Base-by-base conservation (phyloP, 2,888 invertebrate genomes). In the Eretmocerus hayati region DNA sequence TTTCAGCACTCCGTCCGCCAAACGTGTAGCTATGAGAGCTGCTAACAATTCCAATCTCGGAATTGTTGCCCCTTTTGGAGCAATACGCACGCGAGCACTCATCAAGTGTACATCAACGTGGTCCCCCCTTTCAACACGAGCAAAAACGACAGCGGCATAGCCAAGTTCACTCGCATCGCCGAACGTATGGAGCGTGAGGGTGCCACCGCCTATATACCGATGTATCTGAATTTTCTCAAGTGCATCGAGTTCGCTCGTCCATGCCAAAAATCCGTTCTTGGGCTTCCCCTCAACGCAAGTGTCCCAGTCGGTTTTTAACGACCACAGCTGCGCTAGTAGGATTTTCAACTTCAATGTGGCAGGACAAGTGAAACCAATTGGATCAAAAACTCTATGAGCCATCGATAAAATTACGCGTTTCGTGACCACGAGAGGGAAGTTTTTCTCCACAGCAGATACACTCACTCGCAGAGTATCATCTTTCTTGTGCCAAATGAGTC, bases 301-400 rank as follows among this genome's bases (percentile, higher is more conserved):
- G 23, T 51, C 48, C 52, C 48, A 48, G 6, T 41, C 40, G n/a
- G 40, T 20, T 11, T 47, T 47, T 6, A 11, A 5, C 9, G 20
- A 15, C 33, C 42, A 45, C 4, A 36, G 16, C 15, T 30, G 20
- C n/a, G 22, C 21, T 13, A 48, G 21, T 19, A 48, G 33, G 3
- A 44, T 2, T 35, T 41, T 40, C 26, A 42, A 43, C 13, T 20
- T 35, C 9, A 48, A 23, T 3, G 18, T 19, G 6, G 38, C 41
- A 2, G 42, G 48, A 5, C 26, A 13, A 3, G 21, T 32, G 11
- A 48, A 44, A 3, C 48, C 48, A 4, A 52, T 21, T 8, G 45
- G 42, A 26, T 48, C 45, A 26, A 38, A 50, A 16, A 50, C 5
- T 13, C 19, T 36, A 37, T 41, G 33, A 22, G 41, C 26, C 18